A percentile compares a stretch with the other conserved stretches of the same genome.
These are phyloP conservation scores for Ashinkailepas kermadecensis DNA, from an alignment of 2,888 invertebrate species.

Conservation along the genomic window DNA sequence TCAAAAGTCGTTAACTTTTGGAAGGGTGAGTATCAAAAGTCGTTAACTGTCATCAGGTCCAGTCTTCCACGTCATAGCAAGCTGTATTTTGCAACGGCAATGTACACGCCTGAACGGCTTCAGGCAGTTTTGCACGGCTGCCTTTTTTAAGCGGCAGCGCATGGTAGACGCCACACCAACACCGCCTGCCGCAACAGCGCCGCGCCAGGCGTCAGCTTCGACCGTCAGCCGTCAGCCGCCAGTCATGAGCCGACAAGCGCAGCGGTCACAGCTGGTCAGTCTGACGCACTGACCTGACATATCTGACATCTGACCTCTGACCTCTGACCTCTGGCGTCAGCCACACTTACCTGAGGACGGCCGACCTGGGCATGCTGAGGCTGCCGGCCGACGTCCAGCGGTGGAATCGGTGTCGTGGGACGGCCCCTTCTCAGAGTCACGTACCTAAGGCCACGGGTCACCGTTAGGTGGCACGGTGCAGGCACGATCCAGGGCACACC, in stretches of 20 bases:
- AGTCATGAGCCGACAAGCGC: too few relatives aligned
- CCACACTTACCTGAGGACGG: not conserved
- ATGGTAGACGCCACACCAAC: too few relatives aligned
- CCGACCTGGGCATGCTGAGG: not conserved
- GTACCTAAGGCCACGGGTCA: not conserved
- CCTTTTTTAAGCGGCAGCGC: not conserved
- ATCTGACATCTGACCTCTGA: too few relatives aligned
- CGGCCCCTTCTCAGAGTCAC: not conserved
- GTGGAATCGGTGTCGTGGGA: not conserved
- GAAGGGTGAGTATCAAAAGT: too few relatives aligned
- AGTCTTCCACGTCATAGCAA: too few relatives aligned
- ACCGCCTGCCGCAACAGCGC: not conserved
- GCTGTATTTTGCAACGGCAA: not conserved
- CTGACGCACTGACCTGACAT: too few relatives aligned
- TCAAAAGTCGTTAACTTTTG: too few relatives aligned
- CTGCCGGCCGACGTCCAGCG: not conserved
- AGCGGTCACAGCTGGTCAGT: too few relatives aligned
- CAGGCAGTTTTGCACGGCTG: not conserved
- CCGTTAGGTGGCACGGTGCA: too few relatives aligned
- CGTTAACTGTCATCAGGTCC: too few relatives aligned
- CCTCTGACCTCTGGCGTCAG: not conserved
- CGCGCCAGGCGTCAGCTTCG: not conserved
- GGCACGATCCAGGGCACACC: too few relatives aligned
- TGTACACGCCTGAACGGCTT: not conserved
- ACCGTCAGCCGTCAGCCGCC: not conserved